Base-by-base conservation (phyloP, 2,888 invertebrate genomes). In the Scaptodrosophila latifasciaeformis region DNA sequence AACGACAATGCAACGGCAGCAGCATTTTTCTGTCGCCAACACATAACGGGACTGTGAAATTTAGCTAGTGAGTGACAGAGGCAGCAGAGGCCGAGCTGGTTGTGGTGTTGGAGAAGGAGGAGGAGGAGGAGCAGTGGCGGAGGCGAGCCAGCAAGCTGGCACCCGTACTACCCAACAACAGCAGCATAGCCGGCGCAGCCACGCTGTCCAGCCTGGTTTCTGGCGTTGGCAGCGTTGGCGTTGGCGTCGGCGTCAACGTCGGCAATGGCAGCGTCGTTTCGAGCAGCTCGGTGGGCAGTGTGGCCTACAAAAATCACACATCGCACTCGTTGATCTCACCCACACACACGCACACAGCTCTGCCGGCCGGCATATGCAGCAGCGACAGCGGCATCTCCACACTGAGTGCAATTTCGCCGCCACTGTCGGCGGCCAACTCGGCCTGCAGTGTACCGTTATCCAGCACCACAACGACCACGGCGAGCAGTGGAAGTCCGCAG, bases 361-460 rank as follows among this genome's bases (percentile, higher is more conserved):
- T 72, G 53, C 72, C 72, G 77, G 80, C 74, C 63, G 76, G 75
- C 62, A 80, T 83, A 54, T 83, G 81, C 63, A 76, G 76, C 59
- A 81, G 74, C 39, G 83, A 83, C 60, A 83, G 84, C 63, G 84
- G 84, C 67, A 84, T 83, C 54, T 83, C 84, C 2, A 81, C 84
- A 6, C 55, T 84, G 39, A 74, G 78, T 35, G 84, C 84, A 66
- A 76, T 83, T 35, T 84, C 83, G 57, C 84, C 83, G 30, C 83
- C 83, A 3, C 64, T 75, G 7, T 80, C 82, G 37, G 47, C 65
- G 12, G 63, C 66, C 43, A 70, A 57, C 13, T 67, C 67, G 12
- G 49, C 62, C 5, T 57, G 67, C 62, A 65, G 65, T n/a, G n/a
- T n/a, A n/a, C n/a, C n/a, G n/a, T n/a, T n/a, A n/a, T 24, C 24